phyloP scores from a whole-genome alignment of 2,797 vertebrate genomes.

The Aythya fuligula region DNA sequence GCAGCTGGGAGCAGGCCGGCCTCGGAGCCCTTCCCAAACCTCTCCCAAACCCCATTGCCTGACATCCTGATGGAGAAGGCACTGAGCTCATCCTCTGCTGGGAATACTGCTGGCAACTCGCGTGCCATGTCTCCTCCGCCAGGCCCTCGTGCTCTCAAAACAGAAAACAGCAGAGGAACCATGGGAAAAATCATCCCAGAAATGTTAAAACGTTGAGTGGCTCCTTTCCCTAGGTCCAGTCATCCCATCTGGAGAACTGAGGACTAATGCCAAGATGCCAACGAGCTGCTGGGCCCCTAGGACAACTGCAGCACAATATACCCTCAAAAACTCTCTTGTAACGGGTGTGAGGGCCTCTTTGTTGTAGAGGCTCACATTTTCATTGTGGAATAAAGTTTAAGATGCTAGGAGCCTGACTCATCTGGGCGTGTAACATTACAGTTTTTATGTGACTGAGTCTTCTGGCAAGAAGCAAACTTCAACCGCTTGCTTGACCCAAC shows the following conservation, averaged over 20 bases:
- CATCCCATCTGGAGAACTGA: background rate
- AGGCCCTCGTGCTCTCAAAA: background rate
- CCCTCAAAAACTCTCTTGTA: background rate
- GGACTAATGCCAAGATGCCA: background rate
- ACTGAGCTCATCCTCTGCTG: constrained; percentile 16
- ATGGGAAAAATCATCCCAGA: background rate
- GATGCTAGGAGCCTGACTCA: constrained; percentile 46
- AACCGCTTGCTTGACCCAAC: background rate
- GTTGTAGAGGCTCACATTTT: background rate
- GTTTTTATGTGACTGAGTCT: constrained; percentile 16
- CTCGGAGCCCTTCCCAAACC: background rate
- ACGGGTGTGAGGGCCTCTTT: background rate
- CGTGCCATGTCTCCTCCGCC: background rate
- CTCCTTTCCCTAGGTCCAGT: background rate
- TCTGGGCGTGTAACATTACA: background rate
- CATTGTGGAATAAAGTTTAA: constrained; percentile 31
- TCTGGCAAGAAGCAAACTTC: background rate
- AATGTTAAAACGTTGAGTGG: background rate
- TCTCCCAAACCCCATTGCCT: background rate
- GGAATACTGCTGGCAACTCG: background rate
- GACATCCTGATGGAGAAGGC: background rate
- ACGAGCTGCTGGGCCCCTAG: background rate
- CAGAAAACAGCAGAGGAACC: background rate
- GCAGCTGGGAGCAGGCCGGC: background rate
- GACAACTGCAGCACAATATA: background rate